Evolutionary conservation across 2,888 invertebrate species (phyloP), one percentile per base, ranked within the genome.

Genomic region (Tortricodes alternella): DNA sequence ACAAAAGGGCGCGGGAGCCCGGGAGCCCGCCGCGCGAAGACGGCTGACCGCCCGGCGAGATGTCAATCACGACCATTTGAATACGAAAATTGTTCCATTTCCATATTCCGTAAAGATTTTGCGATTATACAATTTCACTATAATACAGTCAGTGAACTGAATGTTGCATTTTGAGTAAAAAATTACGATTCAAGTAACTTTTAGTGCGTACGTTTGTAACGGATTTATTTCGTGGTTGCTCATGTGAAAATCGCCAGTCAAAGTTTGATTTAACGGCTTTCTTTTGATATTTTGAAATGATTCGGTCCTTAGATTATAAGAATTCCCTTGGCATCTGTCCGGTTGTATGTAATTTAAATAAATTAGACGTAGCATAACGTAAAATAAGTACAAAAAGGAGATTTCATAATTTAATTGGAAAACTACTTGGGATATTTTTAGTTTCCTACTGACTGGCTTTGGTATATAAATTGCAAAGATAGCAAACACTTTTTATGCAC

Each of bases 31-130:
- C n/a, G n/a, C n/a, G n/a, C n/a, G n/a, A n/a, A n/a, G n/a, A n/a
- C n/a, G n/a, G 68, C 74, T 85, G 89, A 83, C 89, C 89, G 83
- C 89, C 89, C 70, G 83, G 83, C 68, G 89, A 82, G 87, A 87
- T 88, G 89, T 89, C 89, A 89, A 89, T 89, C 89, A 87, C 75
- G 69, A 53, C 70, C 78, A 83, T 89, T 89, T 89, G 83, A 89
- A 89, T 89, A 87, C 80, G 76, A 69, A 80, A 76, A 82, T 84
- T 83, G 79, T 83, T 79, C 78, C 76, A 74, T 83, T 80, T 80
- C 76, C 82, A 73, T 71, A 82, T 84, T 82, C 78, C 78, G 78
- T 76, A 76, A 64, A 83, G 89, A 89, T 89, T 78, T 78, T 60
- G 66, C 81, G 89, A 89, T 89, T 87, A 79, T 76, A 69, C 69